Evolutionary conservation across 2,797 vertebrate species (phyloP).

Genomic region (Geotrypetes seraphini): DNA sequence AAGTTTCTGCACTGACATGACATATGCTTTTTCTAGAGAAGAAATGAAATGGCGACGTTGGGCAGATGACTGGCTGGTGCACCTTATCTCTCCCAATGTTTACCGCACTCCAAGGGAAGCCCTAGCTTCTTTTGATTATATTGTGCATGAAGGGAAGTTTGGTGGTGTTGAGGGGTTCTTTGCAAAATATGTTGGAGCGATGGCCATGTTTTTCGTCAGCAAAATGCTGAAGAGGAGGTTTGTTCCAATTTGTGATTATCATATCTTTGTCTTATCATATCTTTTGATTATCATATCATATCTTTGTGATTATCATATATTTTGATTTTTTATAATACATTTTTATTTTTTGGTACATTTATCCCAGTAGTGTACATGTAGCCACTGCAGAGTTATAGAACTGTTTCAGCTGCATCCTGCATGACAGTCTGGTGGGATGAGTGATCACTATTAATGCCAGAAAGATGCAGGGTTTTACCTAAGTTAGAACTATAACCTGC

Average conservation of each 20-base stretch:
- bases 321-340: no score
- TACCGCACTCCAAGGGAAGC: constrained; percentile 81
- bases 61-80: constrained; percentile 89
- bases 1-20: no score
- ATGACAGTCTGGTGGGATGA: no score
- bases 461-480: no score
- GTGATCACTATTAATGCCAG: no score
- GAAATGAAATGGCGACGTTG: constrained; percentile 94
- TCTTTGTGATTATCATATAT: neutral
- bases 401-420: no score
- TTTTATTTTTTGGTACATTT: neutral
- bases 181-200: constrained; percentile 89
- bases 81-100: constrained; percentile 93
- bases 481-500: no score
- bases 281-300: no score
- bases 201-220: constrained; percentile 84
- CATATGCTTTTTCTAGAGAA: constrained; percentile 66
- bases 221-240: constrained; percentile 85
- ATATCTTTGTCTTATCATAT: no score
- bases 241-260: constrained; percentile 4
- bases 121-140: constrained; percentile 91
- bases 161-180: constrained; percentile 73
- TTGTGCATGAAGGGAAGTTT: constrained; percentile 89
- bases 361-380: neutral
- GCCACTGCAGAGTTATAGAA: no score